Conservation (phyloP, 2,888 invertebrate genomes). For the Polia nebulosa region DNA sequence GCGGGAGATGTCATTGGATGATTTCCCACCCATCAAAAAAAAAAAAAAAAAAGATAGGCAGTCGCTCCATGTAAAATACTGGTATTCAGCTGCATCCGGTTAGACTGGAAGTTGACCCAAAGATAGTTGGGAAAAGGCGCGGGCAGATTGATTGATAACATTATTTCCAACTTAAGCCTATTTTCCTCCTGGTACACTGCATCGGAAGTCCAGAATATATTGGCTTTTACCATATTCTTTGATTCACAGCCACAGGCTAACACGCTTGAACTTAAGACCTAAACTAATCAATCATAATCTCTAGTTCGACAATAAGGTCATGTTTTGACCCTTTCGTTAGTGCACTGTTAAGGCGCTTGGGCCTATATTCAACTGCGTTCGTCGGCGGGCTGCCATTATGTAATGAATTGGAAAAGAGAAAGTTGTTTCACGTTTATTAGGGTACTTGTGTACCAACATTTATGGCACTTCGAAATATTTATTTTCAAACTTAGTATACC, state of each 20-base stretch:
- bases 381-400: conserved; percentile 10
- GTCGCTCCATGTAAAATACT: no score
- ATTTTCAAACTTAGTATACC: not conserved
- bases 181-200: no score
- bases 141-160: no score
- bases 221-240: not conserved
- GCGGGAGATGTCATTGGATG: no score
- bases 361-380: not conserved
- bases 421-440: conserved; percentile 31
- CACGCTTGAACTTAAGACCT: conserved; percentile 5
- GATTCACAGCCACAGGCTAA: not conserved
- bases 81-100: no score
- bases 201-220: not conserved
- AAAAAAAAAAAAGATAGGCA: no score
- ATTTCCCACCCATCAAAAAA: no score
- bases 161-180: no score
- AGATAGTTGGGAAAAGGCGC: no score
- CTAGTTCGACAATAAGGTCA: not conserved
- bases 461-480: conserved; percentile 7
- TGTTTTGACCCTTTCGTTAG: conserved; percentile 10
- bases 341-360: not conserved
- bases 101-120: no score
- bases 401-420: conserved; percentile 53
- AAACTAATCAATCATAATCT: conserved; percentile 14
- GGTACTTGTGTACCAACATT: conserved; percentile 4